These are phyloP conservation scores for Nipponacmea schrenckii DNA, from an alignment of 2,888 invertebrate genomes.

Conservation along the genomic window DNA sequence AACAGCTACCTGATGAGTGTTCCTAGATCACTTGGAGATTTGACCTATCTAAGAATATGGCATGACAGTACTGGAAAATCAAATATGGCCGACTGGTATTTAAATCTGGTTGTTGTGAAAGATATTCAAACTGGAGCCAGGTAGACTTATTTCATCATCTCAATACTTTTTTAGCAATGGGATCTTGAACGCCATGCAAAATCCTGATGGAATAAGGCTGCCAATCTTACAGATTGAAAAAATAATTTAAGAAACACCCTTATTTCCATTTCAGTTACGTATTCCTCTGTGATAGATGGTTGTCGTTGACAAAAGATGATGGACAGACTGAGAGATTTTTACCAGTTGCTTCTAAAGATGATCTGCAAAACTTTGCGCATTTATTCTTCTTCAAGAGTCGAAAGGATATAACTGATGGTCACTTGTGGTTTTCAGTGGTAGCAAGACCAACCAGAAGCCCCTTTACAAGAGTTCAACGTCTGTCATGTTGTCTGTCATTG, in stretches of 20 bases:
- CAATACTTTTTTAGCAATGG: too few relatives aligned
- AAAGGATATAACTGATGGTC: slow-evolving; percentile 66
- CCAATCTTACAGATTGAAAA: too few relatives aligned
- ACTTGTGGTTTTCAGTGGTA: slow-evolving; percentile 69
- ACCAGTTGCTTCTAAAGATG: slow-evolving; percentile 62
- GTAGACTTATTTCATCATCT: slow-evolving; percentile 22
- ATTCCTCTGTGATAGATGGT: slow-evolving; percentile 64
- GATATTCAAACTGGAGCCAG: slow-evolving; percentile 41
- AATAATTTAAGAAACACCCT: too few relatives aligned
- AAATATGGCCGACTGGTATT: slow-evolving; percentile 44
- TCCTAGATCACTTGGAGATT: slow-evolving; percentile 37
- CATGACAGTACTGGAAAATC: slow-evolving; percentile 48
- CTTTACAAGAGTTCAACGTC: slow-evolving; percentile 64
- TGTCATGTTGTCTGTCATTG: slow-evolving; percentile 40
- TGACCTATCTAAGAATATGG: slow-evolving; percentile 50
- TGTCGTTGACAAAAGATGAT: slow-evolving; percentile 66
- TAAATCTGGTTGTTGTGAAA: slow-evolving; percentile 46
- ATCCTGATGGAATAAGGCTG: too few relatives aligned
- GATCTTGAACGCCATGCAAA: too few relatives aligned
- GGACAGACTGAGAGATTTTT: slow-evolving; percentile 66
- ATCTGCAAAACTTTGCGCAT: slow-evolving; percentile 61
- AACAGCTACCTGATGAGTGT: slow-evolving; percentile 52
- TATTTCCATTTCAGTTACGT: slow-evolving; percentile 37
- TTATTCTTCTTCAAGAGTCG: slow-evolving; percentile 61
- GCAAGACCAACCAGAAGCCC: slow-evolving; percentile 65